Percentiles rank a stretch among this genome's conserved stretches.
These are phyloP conservation scores for Drepana falcataria DNA, from an alignment of 2,888 invertebrate genomes.

Conservation along the genomic window DNA sequence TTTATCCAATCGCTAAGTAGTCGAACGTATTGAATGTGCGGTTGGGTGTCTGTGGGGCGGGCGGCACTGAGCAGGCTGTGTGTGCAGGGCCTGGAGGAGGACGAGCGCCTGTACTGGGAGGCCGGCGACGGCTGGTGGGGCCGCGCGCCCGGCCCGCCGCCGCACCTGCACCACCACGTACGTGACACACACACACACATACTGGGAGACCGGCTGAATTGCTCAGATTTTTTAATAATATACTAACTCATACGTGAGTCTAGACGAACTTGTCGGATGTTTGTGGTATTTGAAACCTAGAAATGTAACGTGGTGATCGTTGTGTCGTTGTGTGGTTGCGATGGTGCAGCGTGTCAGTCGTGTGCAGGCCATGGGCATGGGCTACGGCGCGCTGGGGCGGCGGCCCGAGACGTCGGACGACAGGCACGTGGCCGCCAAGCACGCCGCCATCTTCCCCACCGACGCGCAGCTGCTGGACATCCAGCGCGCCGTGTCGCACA, in stretches of 20 bases:
- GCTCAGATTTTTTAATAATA: no score
- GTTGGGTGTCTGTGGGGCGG: no score
- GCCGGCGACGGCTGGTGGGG: constrained; percentile 82
- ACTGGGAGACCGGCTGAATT: no score
- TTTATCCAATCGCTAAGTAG: no score
- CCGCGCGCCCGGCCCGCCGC: constrained; percentile 64
- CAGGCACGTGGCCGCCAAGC: constrained; percentile 95
- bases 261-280: no score
- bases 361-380: constrained; percentile 38
- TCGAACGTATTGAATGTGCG: no score
- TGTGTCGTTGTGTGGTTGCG: no score
- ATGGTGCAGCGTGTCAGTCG: background rate
- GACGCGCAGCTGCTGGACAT: constrained; percentile 93
- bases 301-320: background rate
- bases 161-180: constrained; percentile 58
- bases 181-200: constrained; percentile 14
- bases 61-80: background rate
- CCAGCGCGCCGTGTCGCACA: constrained; percentile 94
- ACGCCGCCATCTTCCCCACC: constrained; percentile 95
- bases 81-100: constrained; percentile 82
- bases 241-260: no score
- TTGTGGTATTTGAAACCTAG: no score
- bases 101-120: constrained; percentile 93
- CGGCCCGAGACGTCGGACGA: constrained; percentile 97
- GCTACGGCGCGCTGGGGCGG: constrained; percentile 67